phyloP scores from a whole-genome alignment of 2,797 vertebrate genomes.

The Enteromius trimaculatus region DNA sequence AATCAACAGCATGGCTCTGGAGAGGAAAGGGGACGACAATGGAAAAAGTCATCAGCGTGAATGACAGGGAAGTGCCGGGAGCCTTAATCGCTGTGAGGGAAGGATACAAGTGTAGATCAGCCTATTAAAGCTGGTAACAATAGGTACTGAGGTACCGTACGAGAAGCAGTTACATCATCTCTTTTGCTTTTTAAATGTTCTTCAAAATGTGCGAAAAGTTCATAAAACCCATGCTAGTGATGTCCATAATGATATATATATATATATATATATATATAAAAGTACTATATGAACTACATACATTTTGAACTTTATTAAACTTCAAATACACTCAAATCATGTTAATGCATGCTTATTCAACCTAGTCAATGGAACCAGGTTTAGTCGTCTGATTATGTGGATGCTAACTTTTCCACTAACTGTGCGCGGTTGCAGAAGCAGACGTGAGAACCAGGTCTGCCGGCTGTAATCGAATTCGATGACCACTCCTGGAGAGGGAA shows the following conservation, averaged over 20 bases:
- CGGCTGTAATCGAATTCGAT: constrained; percentile 40
- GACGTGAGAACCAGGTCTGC: constrained; percentile 30
- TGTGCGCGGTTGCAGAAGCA: constrained; percentile 55
- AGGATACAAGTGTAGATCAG: neutral
- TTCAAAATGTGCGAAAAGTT: neutral
- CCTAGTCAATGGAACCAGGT: constrained; percentile 14
- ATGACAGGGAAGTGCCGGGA: constrained; percentile 51
- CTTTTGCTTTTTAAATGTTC: neutral
- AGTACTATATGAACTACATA: constrained; percentile 23
- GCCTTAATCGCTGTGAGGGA: neutral
- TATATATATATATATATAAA: neutral
- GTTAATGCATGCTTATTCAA: constrained; percentile 24
- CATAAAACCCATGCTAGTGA: neutral
- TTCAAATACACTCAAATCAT: constrained; percentile 23
- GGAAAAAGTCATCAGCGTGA: constrained; percentile 36
- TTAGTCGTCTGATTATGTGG: constrained; percentile 30
- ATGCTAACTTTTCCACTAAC: constrained; percentile 48
- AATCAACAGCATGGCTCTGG: constrained; percentile 41
- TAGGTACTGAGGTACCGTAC: neutral
- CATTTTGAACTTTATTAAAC: constrained; percentile 61
- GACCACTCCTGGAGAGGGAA: constrained; percentile 68
- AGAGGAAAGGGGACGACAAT: constrained; percentile 48
- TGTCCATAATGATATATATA: neutral
- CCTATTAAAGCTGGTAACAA: constrained; percentile 44
- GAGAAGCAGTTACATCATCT: neutral